Percentiles rank a stretch among this genome's conserved stretches.
phyloP scores from a whole-genome alignment of 2,113 vertebrate species.

The Forbesichthys papilliferus region DNA sequence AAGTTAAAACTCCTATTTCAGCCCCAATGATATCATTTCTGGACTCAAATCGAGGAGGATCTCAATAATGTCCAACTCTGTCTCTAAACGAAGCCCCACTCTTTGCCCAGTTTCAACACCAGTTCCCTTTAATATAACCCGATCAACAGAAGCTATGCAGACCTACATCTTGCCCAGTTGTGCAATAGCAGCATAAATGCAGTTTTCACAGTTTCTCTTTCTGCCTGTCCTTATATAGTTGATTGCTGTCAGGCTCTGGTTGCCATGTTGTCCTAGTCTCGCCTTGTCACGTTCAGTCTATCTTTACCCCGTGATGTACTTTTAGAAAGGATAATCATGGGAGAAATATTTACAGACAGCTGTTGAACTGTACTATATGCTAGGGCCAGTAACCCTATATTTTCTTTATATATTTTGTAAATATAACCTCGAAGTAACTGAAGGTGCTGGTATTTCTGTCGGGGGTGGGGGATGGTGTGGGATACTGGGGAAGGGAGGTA shows the following conservation, averaged over 20 bases:
- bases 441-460: slow-evolving; percentile 65
- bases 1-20: too few relatives aligned
- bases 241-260: slow-evolving; percentile 73
- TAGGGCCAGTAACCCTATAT: slow-evolving; percentile 93
- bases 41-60: too few relatives aligned
- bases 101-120: neutral
- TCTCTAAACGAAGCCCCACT: neutral
- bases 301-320: slow-evolving; percentile 96
- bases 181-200: too few relatives aligned
- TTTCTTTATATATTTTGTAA: slow-evolving; percentile 94
- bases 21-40: too few relatives aligned
- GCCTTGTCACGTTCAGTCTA: slow-evolving; percentile 95
- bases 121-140: neutral
- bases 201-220: slow-evolving; percentile 19
- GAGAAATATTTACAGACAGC: slow-evolving; percentile 97
- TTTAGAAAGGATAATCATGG: slow-evolving; percentile 98
- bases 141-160: neutral
- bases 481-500: neutral
- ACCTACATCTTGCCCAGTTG: too few relatives aligned
- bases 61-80: too few relatives aligned
- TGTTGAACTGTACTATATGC: slow-evolving; percentile 88
- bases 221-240: slow-evolving; percentile 62
- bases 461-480: slow-evolving; percentile 13
- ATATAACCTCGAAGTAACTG: slow-evolving; percentile 81
- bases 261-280: slow-evolving; percentile 81